Evolutionary conservation across 2,888 invertebrate species (phyloP).

Genomic region (Oegoconia quadripuncta): DNA sequence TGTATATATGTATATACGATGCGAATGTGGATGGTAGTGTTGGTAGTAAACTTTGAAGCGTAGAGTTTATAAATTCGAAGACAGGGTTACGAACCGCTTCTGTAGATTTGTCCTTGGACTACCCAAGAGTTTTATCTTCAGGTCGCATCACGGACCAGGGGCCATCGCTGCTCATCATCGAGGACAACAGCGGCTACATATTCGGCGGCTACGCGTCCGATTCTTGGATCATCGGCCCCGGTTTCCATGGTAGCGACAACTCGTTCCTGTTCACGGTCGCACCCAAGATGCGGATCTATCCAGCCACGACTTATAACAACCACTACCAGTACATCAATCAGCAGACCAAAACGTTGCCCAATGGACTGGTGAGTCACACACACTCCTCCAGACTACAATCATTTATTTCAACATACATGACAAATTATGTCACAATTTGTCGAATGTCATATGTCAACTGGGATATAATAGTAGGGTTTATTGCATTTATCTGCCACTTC

Average conservation of each 20-base stretch:
- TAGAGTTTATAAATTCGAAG: too few relatives aligned
- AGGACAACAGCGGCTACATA: constrained; percentile 88
- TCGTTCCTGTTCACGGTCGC: constrained; percentile 91
- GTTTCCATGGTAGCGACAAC: constrained; percentile 86
- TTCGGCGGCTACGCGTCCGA: constrained; percentile 94
- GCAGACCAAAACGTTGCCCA: constrained; percentile 95
- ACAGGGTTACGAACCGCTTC: background rate
- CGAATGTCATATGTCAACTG: too few relatives aligned
- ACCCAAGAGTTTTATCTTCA: constrained; percentile 29
- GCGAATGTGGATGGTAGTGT: too few relatives aligned
- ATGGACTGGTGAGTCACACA: constrained; percentile 83
- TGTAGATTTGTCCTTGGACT: background rate
- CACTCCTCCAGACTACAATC: too few relatives aligned
- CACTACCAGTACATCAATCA: constrained; percentile 96
- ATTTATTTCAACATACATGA: too few relatives aligned
- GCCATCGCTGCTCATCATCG: constrained; percentile 89
- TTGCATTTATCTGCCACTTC: too few relatives aligned
- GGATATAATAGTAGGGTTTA: too few relatives aligned
- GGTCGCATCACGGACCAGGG: constrained; percentile 89
- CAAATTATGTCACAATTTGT: too few relatives aligned
- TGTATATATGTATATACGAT: too few relatives aligned
- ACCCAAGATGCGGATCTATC: constrained; percentile 89
- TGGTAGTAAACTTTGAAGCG: too few relatives aligned
- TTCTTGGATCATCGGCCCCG: constrained; percentile 87
- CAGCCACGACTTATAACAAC: constrained; percentile 89